phyloP scores from a whole-genome alignment of 2,113 vertebrate genomes.

The Rhagologus leucostigma region DNA sequence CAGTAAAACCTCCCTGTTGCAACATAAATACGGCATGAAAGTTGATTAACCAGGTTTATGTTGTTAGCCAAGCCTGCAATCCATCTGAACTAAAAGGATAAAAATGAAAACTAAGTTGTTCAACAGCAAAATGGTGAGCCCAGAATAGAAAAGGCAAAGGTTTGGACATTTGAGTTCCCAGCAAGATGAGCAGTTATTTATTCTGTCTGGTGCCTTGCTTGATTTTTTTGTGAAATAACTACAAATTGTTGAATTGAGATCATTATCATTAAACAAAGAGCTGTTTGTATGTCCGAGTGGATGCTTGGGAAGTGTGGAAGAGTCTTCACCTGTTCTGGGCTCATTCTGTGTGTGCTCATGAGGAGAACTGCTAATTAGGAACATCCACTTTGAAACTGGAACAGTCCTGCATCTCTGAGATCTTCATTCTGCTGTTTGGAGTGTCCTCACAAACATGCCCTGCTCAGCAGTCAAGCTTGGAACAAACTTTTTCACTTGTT shows the following conservation, averaged over 20 bases:
- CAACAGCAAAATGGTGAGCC: neutral
- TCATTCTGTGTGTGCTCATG: neutral
- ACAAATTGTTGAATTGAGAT: neutral
- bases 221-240: neutral
- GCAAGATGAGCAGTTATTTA: neutral
- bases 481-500: neutral
- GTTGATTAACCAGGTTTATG: constrained; percentile 73
- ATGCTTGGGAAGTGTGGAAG: neutral
- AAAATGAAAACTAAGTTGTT: constrained; percentile 42
- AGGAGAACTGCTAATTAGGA: neutral
- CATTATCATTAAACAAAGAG: neutral
- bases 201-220: neutral
- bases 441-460: neutral
- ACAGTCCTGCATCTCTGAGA: neutral
- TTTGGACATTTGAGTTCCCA: neutral
- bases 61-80: constrained; percentile 66
- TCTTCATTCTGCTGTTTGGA: neutral
- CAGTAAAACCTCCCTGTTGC: constrained; percentile 65
- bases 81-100: constrained; percentile 64
- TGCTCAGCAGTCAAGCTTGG: neutral
- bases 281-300: neutral
- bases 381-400: neutral
- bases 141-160: neutral
- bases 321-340: neutral
- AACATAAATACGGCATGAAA: constrained; percentile 71